Conservation (phyloP, 2,113 vertebrate species). For the Neolamprologus cancellatus region DNA sequence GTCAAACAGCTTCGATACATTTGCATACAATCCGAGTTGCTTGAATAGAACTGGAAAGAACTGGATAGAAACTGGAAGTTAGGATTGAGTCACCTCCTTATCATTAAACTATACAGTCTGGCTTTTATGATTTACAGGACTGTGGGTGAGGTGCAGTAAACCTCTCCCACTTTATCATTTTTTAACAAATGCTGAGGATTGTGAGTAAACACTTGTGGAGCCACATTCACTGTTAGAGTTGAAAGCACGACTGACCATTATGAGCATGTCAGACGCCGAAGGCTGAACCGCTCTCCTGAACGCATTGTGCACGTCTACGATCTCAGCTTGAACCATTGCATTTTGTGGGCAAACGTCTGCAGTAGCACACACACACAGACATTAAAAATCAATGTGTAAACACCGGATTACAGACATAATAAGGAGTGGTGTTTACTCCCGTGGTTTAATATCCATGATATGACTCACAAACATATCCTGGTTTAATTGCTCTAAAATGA, state of each 20-base stretch:
- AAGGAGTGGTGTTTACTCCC: constrained; percentile 5
- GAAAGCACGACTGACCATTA: constrained; percentile 48
- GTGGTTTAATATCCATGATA: neutral
- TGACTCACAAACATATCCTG: constrained; percentile 22
- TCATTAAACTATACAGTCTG: neutral
- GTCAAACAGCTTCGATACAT: rapidly evolving
- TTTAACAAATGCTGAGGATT: neutral
- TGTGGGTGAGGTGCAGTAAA: neutral
- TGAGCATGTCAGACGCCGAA: constrained; percentile 59
- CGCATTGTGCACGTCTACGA: constrained; percentile 54
- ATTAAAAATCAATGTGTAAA: constrained; percentile 1
- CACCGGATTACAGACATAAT: constrained; percentile 7
- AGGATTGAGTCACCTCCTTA: neutral
- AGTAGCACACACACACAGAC: neutral
- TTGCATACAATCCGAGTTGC: neutral
- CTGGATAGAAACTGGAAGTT: neutral
- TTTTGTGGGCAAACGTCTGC: constrained; percentile 32
- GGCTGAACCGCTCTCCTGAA: constrained; percentile 55
- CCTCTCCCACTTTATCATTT: neutral
- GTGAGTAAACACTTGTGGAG: neutral
- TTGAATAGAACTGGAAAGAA: rapidly evolving
- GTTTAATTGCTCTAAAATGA: constrained; percentile 22
- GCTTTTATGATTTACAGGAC: neutral
- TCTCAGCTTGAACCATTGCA: constrained; percentile 38
- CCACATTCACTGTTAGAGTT: neutral